Evolutionary conservation across 2,888 invertebrate genomes (phyloP).

Genomic region (Proisotoma minuta): DNA sequence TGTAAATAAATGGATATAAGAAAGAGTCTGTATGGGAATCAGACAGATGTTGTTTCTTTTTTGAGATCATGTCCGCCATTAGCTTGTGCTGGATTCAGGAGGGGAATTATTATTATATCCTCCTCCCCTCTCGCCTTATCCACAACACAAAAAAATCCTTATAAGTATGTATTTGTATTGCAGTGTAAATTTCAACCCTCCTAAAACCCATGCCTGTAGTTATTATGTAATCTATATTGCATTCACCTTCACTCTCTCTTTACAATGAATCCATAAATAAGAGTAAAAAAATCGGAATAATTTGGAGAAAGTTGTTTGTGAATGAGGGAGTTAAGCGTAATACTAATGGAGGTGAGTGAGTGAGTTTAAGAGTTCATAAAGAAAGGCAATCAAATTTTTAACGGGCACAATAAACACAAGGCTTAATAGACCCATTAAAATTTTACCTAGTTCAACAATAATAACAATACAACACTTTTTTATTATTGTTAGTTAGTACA

Average conservation of each 20-base stretch:
- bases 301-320: no score
- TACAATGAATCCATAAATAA: no score
- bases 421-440: not conserved
- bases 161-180: not conserved
- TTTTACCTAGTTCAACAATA: no score
- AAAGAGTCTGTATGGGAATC: no score
- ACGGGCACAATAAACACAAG: conserved; percentile 3
- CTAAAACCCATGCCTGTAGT: not conserved
- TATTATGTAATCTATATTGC: not conserved
- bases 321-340: not conserved
- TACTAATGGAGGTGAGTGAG: not conserved
- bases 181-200: not conserved
- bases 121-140: not conserved
- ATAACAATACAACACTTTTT: no score
- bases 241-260: not conserved
- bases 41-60: not conserved
- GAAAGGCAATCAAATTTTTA: not conserved
- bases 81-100: not conserved
- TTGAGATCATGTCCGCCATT: not conserved
- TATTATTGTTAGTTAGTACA: no score
- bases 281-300: no score
- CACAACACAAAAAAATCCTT: not conserved
- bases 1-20: no score
- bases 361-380: no score
- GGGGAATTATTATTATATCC: no score